Evolutionary conservation across 2,113 vertebrate genomes (phyloP), one percentile per base, ranked within the genome.

Genomic region (Synodontis membranacea): DNA sequence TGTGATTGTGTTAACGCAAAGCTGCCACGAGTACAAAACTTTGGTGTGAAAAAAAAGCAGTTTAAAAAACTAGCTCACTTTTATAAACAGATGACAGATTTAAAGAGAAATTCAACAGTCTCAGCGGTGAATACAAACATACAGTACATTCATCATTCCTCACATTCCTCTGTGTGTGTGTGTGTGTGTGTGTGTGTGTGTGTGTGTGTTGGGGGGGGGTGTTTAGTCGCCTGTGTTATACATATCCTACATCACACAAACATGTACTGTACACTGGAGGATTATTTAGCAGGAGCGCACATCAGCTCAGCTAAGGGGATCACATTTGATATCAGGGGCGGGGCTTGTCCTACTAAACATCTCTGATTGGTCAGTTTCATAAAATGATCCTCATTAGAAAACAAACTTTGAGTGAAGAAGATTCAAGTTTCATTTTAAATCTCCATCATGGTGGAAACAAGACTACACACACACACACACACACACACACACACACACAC

Each of bases 1-100:
- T 62, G 44, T 52, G 86, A 86, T 86, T 86, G 86, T 83, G 56
- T 76, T 39, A 86, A 82, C 86, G 86, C 86, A 39, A 85, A 86
- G 86, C 70, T 86, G 80, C 80, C 56, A 75, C 42, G 52, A 9
- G 54, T 84, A 66, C 58, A 88, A 85, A 83, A n/a, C 68, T 79
- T 83, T 54, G 76, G 80, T 83, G 86, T 8, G 31, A 50, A 39
- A 6, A 58, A 42, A 58, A 82, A 74, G 70, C 70, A 62, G 11
- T 31, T 50, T 79, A 81, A 54, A 74, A 84, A 84, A 56, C 17
- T 25, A 84, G 50, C 46, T 75, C n/a, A 14, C 37, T 70, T 56
- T 79, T 17, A 85, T 28, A 80, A 80, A 84, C 82, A 80, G 34
- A 54, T 42, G 11, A 60, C 12, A 83, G 54, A 44, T 42, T 83